Percentiles rank a stretch among this genome's conserved stretches.
phyloP scores from a whole-genome alignment of 2,113 vertebrate genomes.

The Camelus dromedarius region DNA sequence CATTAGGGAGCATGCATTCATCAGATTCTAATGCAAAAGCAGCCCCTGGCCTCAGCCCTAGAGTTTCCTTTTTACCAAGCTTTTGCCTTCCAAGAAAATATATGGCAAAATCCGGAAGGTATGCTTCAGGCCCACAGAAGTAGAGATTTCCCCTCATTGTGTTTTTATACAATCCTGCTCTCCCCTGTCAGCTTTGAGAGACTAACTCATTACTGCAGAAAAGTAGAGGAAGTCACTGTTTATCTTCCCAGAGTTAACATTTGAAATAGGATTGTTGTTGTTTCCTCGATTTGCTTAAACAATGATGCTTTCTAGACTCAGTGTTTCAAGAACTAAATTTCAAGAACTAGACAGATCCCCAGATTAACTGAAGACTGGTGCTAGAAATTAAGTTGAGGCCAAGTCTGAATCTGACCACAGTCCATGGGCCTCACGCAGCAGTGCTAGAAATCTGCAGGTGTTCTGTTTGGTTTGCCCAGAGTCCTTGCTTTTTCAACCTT shows the following conservation, averaged over 20 bases:
- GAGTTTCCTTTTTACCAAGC: background rate
- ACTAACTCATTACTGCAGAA: background rate
- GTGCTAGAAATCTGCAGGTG: background rate
- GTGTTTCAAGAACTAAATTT: background rate
- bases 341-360: background rate
- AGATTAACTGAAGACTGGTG: background rate
- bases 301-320: background rate
- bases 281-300: background rate
- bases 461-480: background rate
- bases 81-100: conserved; percentile 8
- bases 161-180: background rate
- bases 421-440: background rate
- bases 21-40: background rate
- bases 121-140: background rate
- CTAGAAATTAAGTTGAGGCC: background rate
- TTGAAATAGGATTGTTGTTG: background rate
- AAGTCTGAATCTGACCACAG: background rate
- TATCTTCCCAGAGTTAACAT: background rate
- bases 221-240: background rate
- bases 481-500: background rate
- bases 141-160: background rate
- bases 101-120: background rate
- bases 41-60: background rate
- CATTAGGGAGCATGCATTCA: background rate
- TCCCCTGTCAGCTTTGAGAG: background rate